A percentile compares a stretch with the other conserved stretches of the same genome.
These are phyloP conservation scores for Drosophila stalkeri DNA, from an alignment of 2,888 invertebrate species.

Conservation along the genomic window DNA sequence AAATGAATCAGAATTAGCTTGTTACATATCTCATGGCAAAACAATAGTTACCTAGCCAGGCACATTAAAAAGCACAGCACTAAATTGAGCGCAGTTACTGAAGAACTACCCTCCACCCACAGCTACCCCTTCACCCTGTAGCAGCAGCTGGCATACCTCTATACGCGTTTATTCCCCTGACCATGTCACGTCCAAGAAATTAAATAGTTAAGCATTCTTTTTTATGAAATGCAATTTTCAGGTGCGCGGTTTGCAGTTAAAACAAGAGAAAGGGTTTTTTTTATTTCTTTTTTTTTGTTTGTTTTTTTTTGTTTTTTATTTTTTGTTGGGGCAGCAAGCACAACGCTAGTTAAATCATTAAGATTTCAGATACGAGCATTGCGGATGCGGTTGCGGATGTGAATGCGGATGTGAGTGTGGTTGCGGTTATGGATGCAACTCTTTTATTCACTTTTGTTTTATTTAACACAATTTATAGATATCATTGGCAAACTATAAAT, in stretches of 20 bases:
- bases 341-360: constrained; percentile 67
- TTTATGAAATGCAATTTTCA: constrained; percentile 52
- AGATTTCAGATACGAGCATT: constrained; percentile 32
- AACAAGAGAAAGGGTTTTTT: constrained; percentile 1
- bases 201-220: constrained; percentile 64
- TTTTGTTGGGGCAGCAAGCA: constrained; percentile 19
- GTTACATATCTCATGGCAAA: background rate
- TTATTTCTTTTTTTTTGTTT: background rate
- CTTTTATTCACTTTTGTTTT: background rate
- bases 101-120: background rate
- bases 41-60: background rate
- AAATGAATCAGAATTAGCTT: background rate
- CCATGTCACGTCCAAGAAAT: constrained; percentile 70
- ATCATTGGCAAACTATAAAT: background rate
- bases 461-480: background rate
- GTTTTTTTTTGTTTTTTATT: constrained; percentile 3
- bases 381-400: constrained; percentile 17
- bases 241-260: constrained; percentile 25
- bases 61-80: constrained; percentile 49
- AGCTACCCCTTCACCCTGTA: too few species aligned
- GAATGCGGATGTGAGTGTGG: constrained; percentile 12
- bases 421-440: background rate
- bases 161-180: constrained; percentile 8
- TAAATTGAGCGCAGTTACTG: constrained; percentile 58
- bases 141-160: background rate